Evolutionary conservation across 2,797 vertebrate genomes (phyloP), one percentile per base, ranked within the genome.

Genomic region (Tolypeutes matacus): DNA sequence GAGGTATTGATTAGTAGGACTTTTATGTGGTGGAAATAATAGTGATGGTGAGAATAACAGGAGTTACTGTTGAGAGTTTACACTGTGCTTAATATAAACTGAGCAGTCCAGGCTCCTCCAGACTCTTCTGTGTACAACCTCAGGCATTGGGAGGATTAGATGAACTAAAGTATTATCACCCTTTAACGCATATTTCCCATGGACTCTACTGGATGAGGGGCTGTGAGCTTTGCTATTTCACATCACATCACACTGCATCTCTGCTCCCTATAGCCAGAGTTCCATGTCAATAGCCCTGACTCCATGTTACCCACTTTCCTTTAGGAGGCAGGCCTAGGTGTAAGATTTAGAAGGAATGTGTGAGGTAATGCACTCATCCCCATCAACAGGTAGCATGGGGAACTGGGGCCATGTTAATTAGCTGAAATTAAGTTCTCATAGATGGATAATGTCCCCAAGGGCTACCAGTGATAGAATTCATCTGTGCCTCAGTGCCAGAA

Each of bases 391-490:
- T 94, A 84, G 76, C 91, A 51, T 51, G 42, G n/a, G 53, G 46
- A 92, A 62, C 49, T 80, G 42, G 34, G 15, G 11, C 60, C 89
- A 73, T 0, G 1, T 92, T 97, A 89, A 96, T 93, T 89, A 92
- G 21, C 51, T 91, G 80, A 86, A 89, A 95, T 7, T 83, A 94
- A 93, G 73, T 83, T 90, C 31, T 49, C 34, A 85, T 86, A 94
- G 29, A 36, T 89, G 70, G 46, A 27, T 64, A 87, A 84, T 27
- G 10, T 51, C 94, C 81, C 90, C 23, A 93, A 92, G 84, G 86
- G 29, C 56, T 95, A 7, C 36, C 84, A 89, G 73, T 93, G 60
- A 91, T 31, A 89, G 76, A 94, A 93, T 86, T 91, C 39, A 89
- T 86, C 53, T 88, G 62, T 90, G 46, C 36, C 49, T 69, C 72